phyloP scores from a whole-genome alignment of 2,888 invertebrate species.

The Rhaphigaster nebulosa region DNA sequence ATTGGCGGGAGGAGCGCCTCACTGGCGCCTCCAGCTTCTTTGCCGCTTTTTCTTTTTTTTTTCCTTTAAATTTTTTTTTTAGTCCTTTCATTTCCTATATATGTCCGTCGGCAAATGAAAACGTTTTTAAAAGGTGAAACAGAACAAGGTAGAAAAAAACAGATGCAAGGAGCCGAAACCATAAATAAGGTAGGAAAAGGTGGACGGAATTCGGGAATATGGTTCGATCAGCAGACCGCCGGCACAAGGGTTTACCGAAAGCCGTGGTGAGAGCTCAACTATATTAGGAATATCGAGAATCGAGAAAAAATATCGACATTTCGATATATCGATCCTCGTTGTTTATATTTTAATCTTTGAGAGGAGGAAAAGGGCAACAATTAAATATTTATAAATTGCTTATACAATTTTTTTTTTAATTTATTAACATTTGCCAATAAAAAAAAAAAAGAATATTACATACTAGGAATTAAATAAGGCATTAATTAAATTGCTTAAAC shows the following conservation, averaged over 20 bases:
- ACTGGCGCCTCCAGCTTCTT: constrained; percentile 11
- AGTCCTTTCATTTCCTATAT: constrained; percentile 49
- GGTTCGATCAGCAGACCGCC: background rate
- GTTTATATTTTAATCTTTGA: too few species aligned
- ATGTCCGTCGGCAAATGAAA: constrained; percentile 40
- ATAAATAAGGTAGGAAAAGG: constrained; percentile 32
- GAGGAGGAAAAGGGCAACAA: too few species aligned
- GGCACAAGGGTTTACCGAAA: background rate
- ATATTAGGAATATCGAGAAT: too few species aligned
- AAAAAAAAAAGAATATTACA: too few species aligned
- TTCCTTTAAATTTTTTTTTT: background rate
- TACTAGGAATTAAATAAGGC: too few species aligned
- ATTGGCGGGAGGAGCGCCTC: constrained; percentile 36
- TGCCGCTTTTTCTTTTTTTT: background rate
- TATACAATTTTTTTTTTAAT: too few species aligned
- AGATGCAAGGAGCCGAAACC: constrained; percentile 42
- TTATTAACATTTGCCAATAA: too few species aligned
- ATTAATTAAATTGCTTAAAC: too few species aligned
- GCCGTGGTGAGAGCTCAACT: too few species aligned
- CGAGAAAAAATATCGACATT: too few species aligned
- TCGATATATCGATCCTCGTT: too few species aligned
- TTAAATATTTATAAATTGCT: too few species aligned
- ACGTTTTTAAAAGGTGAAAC: constrained; percentile 36
- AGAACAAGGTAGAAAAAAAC: constrained; percentile 2
- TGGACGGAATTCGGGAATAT: background rate